A percentile compares a stretch with the other conserved stretches of the same genome.
Evolutionary conservation across 2,797 vertebrate genomes (phyloP).

Genomic region (Lagocephalus sceleratus): DNA sequence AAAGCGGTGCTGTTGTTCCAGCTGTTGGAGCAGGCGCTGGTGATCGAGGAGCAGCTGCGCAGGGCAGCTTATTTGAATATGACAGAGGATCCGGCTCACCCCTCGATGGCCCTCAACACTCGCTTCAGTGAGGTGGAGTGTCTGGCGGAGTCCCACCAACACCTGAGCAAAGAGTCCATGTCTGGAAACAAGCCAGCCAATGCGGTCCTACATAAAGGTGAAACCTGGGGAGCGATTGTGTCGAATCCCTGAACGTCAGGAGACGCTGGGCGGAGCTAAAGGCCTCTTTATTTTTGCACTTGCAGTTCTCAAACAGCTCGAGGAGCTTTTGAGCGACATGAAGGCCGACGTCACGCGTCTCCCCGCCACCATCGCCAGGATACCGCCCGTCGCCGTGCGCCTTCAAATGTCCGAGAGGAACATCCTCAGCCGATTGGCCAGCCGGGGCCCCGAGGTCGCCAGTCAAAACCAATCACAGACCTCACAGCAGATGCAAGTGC

Average conservation of each 20-base stretch:
- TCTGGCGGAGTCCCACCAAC: constrained; percentile 96
- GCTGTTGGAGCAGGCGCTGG: constrained; percentile 94
- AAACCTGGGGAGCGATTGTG: background rate
- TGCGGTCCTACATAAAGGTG: constrained; percentile 98
- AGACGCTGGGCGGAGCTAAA: background rate
- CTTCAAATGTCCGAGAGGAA: constrained; percentile 98
- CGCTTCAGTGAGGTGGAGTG: constrained; percentile 98
- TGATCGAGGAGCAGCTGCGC: constrained; percentile 95
- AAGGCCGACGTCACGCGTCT: constrained; percentile 97
- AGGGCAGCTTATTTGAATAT: constrained; percentile 96
- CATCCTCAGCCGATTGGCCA: constrained; percentile 96
- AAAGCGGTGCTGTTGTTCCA: too few species aligned
- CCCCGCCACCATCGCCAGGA: constrained; percentile 95
- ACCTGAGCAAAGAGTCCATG: constrained; percentile 98
- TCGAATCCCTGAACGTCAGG: background rate
- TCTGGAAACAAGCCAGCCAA: constrained; percentile 98
- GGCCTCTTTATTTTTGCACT: background rate
- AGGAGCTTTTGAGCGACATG: constrained; percentile 98
- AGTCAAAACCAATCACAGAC: constrained; percentile 65
- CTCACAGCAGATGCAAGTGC: constrained; percentile 75
- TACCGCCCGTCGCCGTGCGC: constrained; percentile 93
- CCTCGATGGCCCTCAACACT: constrained; percentile 97
- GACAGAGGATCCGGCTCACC: constrained; percentile 95
- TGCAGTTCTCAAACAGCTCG: constrained; percentile 97
- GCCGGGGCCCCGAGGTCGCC: constrained; percentile 83